phyloP scores from a whole-genome alignment of 2,888 invertebrate species.

The Aelia acuminata region DNA sequence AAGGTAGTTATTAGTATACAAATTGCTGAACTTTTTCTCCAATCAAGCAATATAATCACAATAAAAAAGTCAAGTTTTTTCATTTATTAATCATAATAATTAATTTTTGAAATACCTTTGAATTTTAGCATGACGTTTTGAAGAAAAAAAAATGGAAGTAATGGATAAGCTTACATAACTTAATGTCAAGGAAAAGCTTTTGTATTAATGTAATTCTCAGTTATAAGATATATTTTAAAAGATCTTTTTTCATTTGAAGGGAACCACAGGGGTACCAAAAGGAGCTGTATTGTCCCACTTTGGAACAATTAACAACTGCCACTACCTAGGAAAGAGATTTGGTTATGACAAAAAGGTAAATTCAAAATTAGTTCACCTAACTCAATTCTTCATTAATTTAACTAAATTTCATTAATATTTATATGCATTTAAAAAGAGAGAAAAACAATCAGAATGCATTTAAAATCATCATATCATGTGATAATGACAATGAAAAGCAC shows the following conservation, averaged over 20 bases:
- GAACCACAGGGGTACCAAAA: slow-evolving; percentile 86
- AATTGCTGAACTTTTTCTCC: background rate
- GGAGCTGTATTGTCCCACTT: slow-evolving; percentile 81
- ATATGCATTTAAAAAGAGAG: background rate
- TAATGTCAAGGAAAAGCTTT: too few species aligned
- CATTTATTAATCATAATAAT: background rate
- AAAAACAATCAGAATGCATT: background rate
- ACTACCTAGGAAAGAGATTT: slow-evolving; percentile 73
- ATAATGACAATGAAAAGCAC: background rate
- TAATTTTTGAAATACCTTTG: background rate
- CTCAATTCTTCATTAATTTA: background rate
- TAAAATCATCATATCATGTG: background rate
- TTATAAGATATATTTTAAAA: background rate
- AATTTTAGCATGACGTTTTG: background rate
- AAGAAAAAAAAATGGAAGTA: background rate
- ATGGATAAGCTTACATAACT: background rate
- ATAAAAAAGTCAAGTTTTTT: background rate
- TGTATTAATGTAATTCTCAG: background rate
- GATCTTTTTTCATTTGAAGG: slow-evolving; percentile 69
- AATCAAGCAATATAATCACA: background rate
- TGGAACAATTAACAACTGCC: slow-evolving; percentile 82
- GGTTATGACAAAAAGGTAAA: slow-evolving; percentile 70
- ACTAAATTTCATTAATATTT: background rate
- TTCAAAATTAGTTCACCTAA: background rate
- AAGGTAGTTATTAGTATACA: background rate